phyloP scores from a whole-genome alignment of 2,113 vertebrate species.

The Bos taurus region ARS-UCD2.0 NC_037329.1:98081501-98082000 shows the following conservation, averaged over 20 bases:
- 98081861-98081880: accelerated
- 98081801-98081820: not conserved
- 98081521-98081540: not conserved
- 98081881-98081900: not conserved
- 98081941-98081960: accelerated
- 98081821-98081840: not conserved
- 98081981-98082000: not conserved
- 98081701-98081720: not conserved
- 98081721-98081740: not conserved
- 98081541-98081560: not conserved
- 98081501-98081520: not conserved
- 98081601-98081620: not conserved
- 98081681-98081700: not conserved
- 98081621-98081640: not conserved
- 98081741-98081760: not conserved
- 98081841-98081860: not conserved
- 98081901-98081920: not conserved
- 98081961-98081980: not conserved
- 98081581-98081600: not conserved
- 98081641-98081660: not conserved
- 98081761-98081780: not conserved
- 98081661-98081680: not conserved
- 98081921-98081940: not conserved
- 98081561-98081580: accelerated
- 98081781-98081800: not conserved